phyloP scores from a whole-genome alignment of 2,113 vertebrate genomes.

The Bostrychus sinensis region DNA sequence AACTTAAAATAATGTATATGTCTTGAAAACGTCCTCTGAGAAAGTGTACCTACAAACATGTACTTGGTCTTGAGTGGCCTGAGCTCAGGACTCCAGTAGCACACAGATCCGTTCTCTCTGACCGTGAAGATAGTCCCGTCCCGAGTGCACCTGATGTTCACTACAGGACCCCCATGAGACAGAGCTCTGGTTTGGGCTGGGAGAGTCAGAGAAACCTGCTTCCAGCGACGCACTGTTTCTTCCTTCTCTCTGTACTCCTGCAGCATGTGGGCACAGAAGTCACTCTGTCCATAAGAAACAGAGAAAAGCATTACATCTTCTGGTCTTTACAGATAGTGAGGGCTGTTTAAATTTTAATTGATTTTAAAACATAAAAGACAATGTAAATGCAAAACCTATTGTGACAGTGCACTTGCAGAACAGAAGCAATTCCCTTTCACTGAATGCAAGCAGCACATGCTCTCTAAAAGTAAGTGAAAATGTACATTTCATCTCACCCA shows the following conservation, averaged over 20 bases:
- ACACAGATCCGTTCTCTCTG: slow-evolving; percentile 80
- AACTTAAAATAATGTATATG: no score
- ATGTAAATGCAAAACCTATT: not conserved
- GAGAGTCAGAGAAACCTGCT: slow-evolving; percentile 75
- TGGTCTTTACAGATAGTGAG: no score
- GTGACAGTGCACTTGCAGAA: not conserved
- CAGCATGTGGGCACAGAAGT: slow-evolving; percentile 82
- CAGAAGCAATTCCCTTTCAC: not conserved
- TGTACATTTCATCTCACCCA: slow-evolving; percentile 68
- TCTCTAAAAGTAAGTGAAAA: slow-evolving; percentile 22
- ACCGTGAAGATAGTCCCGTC: slow-evolving; percentile 78
- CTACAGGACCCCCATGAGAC: slow-evolving; percentile 65
- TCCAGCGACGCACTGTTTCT: slow-evolving; percentile 50
- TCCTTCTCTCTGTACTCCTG: slow-evolving; percentile 77
- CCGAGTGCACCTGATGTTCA: slow-evolving; percentile 64
- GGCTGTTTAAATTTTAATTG: no score
- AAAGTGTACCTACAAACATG: slow-evolving; percentile 80
- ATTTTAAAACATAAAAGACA: not conserved
- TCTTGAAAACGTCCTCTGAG: no score
- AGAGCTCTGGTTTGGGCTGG: slow-evolving; percentile 68
- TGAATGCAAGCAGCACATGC: slow-evolving; percentile 25
- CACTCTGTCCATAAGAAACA: slow-evolving; percentile 63
- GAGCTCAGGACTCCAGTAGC: slow-evolving; percentile 83
- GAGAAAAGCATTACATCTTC: not conserved
- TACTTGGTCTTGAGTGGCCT: slow-evolving; percentile 79